phyloP scores from a whole-genome alignment of 1,140 invertebrate species.

The Piezodorus guildinii region DNA sequence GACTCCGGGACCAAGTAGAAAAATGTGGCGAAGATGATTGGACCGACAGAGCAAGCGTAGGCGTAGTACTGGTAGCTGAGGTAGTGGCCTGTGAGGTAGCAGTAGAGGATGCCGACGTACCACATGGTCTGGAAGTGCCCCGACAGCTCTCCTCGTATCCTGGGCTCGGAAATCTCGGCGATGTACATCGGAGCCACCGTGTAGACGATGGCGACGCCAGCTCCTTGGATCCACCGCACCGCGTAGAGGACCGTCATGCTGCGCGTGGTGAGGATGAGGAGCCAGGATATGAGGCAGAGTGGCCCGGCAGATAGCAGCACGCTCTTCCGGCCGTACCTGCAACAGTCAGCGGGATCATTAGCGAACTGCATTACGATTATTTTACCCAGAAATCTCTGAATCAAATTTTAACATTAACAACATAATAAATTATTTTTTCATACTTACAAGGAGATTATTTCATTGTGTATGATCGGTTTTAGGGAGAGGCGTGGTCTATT shows the following conservation, averaged over 20 bases:
- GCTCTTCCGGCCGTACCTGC: constrained; percentile 25
- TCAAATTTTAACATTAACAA: too few relatives aligned
- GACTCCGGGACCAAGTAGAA: constrained; percentile 4
- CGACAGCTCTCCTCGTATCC: constrained; percentile 38
- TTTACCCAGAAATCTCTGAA: too few relatives aligned
- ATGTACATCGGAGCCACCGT: constrained; percentile 73
- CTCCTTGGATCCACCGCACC: constrained; percentile 39
- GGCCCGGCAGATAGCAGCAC: constrained; percentile 61
- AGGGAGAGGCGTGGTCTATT: too few relatives aligned
- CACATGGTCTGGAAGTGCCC: constrained; percentile 72
- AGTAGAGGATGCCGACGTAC: constrained; percentile 59
- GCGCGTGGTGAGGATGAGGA: constrained; percentile 40
- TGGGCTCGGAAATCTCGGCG: constrained; percentile 54
- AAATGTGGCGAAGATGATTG: constrained; percentile 36
- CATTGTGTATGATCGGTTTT: too few relatives aligned
- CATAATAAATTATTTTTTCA: too few relatives aligned
- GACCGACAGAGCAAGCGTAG: constrained; percentile 46
- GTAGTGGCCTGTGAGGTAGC: constrained; percentile 62
- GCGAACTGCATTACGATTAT: too few relatives aligned
- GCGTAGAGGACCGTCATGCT: constrained; percentile 41
- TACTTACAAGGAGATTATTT: too few relatives aligned
- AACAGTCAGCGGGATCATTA: too few relatives aligned
- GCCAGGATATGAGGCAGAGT: constrained; percentile 52
- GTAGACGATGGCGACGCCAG: constrained; percentile 60
- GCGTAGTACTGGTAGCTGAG: constrained; percentile 53